Percentiles rank a stretch among this genome's conserved stretches.
Evolutionary conservation across 1,140 invertebrate species (phyloP).

Genomic region (Eciton burchellii): DNA sequence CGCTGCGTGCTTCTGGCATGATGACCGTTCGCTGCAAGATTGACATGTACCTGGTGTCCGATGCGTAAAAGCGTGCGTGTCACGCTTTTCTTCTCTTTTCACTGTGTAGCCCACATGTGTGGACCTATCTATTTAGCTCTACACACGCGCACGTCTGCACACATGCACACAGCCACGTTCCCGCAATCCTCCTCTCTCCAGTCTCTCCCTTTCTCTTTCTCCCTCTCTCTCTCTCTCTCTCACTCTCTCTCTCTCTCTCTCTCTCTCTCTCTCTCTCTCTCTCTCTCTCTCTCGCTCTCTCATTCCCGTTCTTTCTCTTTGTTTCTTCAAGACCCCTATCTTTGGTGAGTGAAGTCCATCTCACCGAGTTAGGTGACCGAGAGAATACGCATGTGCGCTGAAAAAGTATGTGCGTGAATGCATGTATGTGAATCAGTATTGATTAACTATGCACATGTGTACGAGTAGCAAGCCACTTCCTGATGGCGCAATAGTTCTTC

Average conservation of each 20-base stretch:
- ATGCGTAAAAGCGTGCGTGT: not conserved
- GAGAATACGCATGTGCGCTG: too few species aligned
- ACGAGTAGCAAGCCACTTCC: constrained; percentile 79
- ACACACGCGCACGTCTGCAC: too few species aligned
- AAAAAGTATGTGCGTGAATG: constrained; percentile 11
- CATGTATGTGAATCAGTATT: constrained; percentile 40
- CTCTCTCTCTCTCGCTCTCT: constrained; percentile 16
- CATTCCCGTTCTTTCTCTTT: constrained; percentile 69
- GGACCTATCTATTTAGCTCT: too few species aligned
- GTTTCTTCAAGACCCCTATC: constrained; percentile 59
- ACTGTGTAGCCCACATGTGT: not conserved
- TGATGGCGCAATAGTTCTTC: constrained; percentile 80
- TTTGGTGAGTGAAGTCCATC: constrained; percentile 65
- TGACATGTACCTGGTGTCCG: constrained; percentile 54
- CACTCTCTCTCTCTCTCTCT: constrained; percentile 46
- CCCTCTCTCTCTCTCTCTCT: constrained; percentile 55
- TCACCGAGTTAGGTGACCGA: not conserved
- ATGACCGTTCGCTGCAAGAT: constrained; percentile 21
- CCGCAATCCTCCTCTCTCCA: not conserved
- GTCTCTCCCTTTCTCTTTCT: constrained; percentile 16
- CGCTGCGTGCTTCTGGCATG: constrained; percentile 12
- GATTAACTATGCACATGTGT: constrained; percentile 72
- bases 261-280: too few species aligned
- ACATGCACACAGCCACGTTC: too few species aligned
- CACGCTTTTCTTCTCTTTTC: constrained; percentile 3